phyloP scores from a whole-genome alignment of 2,113 vertebrate species.

The Smithornis capensis region DNA sequence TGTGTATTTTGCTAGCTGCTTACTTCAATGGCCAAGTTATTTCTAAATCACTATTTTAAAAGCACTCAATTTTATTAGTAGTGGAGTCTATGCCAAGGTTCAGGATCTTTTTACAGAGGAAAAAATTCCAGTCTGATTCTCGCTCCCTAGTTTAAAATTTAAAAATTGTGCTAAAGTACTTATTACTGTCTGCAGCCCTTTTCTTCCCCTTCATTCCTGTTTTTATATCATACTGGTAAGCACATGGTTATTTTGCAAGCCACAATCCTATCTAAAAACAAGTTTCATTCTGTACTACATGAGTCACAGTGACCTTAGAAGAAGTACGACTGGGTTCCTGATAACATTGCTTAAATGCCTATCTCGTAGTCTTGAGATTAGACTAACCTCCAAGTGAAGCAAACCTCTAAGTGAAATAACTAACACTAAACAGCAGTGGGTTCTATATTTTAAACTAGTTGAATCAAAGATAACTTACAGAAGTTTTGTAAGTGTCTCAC shows the following conservation, averaged over 20 bases:
- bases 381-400: not conserved
- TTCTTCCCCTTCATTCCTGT: not conserved
- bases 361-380: not conserved
- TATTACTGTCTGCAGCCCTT: not conserved
- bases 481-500: not conserved
- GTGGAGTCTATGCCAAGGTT: not conserved
- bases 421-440: not conserved
- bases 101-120: not conserved
- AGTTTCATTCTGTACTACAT: not conserved
- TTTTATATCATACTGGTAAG: not conserved
- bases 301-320: not conserved
- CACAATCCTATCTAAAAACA: not conserved
- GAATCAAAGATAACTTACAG: not conserved
- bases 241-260: not conserved
- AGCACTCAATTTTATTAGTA: not conserved
- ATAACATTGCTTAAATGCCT: too few relatives aligned
- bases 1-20: not conserved
- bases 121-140: not conserved
- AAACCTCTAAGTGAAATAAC: not conserved
- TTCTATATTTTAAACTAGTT: not conserved
- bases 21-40: not conserved
- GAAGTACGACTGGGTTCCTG: not conserved
- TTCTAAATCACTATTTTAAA: not conserved
- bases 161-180: not conserved
- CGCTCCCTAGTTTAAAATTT: not conserved